Conservation (phyloP, 1,140 invertebrate genomes). For the Akabosia matsudoensis region DNA sequence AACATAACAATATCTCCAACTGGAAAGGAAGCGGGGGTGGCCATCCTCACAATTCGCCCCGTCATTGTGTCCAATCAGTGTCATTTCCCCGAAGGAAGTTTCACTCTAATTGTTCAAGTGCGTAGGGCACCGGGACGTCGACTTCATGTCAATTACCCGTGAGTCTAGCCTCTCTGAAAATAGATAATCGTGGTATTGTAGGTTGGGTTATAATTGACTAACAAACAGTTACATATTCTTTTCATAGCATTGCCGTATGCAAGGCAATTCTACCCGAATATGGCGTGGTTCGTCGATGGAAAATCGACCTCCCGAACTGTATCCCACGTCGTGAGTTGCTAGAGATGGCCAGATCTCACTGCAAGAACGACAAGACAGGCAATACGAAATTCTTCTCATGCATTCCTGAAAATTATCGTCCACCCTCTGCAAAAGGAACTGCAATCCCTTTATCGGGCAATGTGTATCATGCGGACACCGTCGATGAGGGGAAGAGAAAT, state of each 20-base stretch:
- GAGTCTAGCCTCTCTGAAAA: not conserved
- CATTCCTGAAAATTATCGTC: conserved; percentile 28
- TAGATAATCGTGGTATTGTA: not conserved
- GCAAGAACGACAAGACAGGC: not conserved
- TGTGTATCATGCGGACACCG: conserved; percentile 29
- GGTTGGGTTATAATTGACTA: not conserved
- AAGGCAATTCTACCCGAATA: not conserved
- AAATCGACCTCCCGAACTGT: not conserved
- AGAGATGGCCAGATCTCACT: not conserved
- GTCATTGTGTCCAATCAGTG: not conserved
- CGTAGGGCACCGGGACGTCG: not conserved
- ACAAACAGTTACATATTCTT: not conserved
- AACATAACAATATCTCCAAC: not conserved
- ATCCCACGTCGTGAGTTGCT: not conserved
- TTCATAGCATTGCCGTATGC: conserved; percentile 4
- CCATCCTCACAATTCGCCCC: not conserved
- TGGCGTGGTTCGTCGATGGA: not conserved
- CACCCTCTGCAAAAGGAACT: conserved; percentile 17
- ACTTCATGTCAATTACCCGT: conserved; percentile 19
- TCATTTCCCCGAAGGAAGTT: not conserved
- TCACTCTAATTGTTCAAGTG: conserved; percentile 9
- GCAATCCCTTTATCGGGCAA: conserved; percentile 21
- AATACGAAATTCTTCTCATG: not conserved
- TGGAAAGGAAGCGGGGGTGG: not conserved
- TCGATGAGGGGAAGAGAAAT: not conserved